phyloP scores from a whole-genome alignment of 2,113 vertebrate species.

The Ictidomys tridecemlineatus region DNA sequence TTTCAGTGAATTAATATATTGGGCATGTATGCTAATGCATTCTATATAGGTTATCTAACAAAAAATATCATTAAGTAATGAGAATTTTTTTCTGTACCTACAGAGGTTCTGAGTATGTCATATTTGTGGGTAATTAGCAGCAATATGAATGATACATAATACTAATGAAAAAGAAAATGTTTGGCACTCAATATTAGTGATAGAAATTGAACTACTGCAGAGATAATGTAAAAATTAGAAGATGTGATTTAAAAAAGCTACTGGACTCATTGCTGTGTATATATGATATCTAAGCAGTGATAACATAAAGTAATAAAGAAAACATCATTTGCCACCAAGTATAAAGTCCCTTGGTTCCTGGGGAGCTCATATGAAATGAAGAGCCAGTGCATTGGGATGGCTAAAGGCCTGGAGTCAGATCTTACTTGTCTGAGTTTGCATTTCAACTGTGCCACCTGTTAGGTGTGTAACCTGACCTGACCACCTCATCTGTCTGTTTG shows the following conservation, averaged over 20 bases:
- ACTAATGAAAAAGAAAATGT: neutral
- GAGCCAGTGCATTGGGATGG: rapidly evolving
- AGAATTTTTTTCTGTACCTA: neutral
- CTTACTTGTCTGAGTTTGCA: neutral
- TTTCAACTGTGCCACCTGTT: neutral
- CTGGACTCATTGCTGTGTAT: no score
- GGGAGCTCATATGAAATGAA: no score
- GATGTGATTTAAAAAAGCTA: neutral
- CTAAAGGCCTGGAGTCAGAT: neutral
- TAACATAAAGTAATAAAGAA: neutral
- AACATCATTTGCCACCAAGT: neutral
- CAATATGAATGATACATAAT: neutral
- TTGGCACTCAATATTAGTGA: neutral
- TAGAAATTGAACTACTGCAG: neutral
- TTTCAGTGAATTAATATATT: neutral
- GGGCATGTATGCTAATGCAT: neutral
- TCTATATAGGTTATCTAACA: neutral
- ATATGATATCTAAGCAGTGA: neutral
- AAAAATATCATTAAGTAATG: neutral
- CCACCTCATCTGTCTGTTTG: neutral
- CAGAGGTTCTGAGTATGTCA: neutral
- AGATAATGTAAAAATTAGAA: neutral
- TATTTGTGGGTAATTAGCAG: neutral
- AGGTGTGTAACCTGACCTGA: neutral
- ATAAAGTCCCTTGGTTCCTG: neutral